Evolutionary conservation across 1,140 invertebrate genomes (phyloP).

Genomic region (Drosophila eugracilis): DNA sequence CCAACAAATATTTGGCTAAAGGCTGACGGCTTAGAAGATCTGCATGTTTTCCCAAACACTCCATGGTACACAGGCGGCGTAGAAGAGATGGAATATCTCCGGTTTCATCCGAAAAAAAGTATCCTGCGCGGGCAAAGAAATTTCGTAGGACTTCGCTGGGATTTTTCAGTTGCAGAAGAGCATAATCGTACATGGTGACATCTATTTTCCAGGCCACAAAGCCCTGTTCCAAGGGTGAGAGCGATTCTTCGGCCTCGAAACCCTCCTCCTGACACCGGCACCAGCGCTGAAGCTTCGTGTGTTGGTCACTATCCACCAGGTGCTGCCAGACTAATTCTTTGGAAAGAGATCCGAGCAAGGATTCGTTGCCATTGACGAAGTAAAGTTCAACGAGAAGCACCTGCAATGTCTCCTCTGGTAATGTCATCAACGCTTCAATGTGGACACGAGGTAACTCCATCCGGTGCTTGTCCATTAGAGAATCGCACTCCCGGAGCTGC

Average conservation of each 20-base stretch:
- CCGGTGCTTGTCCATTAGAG: conserved; percentile 47
- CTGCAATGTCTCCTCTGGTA: conserved; percentile 50
- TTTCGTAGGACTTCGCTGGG: conserved; percentile 67
- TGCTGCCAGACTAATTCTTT: conserved; percentile 75
- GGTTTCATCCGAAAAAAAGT: conserved; percentile 65
- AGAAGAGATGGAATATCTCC: conserved; percentile 47
- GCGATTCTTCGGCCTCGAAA: not conserved
- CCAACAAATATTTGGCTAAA: conserved; percentile 56
- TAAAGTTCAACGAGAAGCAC: conserved; percentile 69
- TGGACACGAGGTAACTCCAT: conserved; percentile 59
- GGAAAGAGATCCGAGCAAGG: conserved; percentile 55
- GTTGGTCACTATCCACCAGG: conserved; percentile 57
- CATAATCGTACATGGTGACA: conserved; percentile 72
- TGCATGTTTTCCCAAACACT: conserved; percentile 58
- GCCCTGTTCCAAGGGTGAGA: conserved; percentile 44
- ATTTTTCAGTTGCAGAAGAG: conserved; percentile 47
- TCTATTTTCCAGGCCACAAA: conserved; percentile 66
- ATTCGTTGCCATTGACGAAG: conserved; percentile 64
- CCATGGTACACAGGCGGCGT: conserved; percentile 68
- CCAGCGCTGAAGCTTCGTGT: conserved; percentile 61
- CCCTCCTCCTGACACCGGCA: conserved; percentile 34
- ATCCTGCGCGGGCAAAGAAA: conserved; percentile 67
- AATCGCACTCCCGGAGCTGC: conserved; percentile 55
- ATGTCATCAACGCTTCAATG: conserved; percentile 68
- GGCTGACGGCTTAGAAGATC: conserved; percentile 59